Conservation (phyloP, 2,797 vertebrate genomes). For the Coccyzus lansbergi region DNA sequence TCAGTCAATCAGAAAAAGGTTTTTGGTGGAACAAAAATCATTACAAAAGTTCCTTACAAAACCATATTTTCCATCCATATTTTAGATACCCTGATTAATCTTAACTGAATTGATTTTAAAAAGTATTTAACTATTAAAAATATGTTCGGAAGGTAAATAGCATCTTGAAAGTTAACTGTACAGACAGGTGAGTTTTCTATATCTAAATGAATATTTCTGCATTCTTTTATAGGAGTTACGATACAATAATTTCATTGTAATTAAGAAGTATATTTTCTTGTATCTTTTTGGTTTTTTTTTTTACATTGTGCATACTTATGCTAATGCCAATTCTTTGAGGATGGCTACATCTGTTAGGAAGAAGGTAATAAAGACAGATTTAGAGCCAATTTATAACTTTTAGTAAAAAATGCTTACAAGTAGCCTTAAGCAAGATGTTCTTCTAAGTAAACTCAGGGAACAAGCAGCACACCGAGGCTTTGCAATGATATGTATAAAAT, state of each 20-base stretch:
- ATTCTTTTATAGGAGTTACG: conserved; percentile 21
- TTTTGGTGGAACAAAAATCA: neutral
- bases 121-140: neutral
- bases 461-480: neutral
- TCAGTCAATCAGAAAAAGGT: neutral
- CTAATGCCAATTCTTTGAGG: neutral
- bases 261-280: neutral
- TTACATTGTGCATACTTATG: neutral
- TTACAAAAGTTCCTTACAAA: neutral
- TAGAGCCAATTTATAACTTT: neutral
- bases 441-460: neutral
- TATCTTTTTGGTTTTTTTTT: fast-evolving
- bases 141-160: neutral
- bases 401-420: neutral
- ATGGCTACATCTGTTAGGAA: neutral
- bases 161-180: conserved; percentile 18
- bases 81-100: neutral
- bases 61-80: neutral
- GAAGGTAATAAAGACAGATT: neutral
- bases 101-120: conserved; percentile 28
- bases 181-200: conserved; percentile 2
- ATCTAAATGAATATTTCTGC: neutral
- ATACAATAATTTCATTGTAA: neutral
- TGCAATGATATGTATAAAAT: neutral
- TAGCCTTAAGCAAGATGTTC: neutral